These are phyloP conservation scores for Procapra przewalskii DNA, from an alignment of 2,113 vertebrate genomes.

Conservation along the genomic window DNA sequence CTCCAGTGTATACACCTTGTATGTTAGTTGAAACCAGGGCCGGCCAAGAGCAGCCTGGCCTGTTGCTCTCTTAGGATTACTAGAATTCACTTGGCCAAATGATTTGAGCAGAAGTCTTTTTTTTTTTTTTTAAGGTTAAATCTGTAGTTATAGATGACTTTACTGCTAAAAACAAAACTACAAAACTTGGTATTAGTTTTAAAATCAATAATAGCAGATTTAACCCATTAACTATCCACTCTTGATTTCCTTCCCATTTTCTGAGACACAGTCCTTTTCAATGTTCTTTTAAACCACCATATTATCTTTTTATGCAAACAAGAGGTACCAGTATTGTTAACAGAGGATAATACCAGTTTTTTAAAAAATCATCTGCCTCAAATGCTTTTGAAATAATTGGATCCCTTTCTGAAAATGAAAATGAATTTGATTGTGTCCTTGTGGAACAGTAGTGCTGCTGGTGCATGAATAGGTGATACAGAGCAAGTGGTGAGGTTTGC, in stretches of 20 bases:
- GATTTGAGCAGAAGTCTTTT: neutral
- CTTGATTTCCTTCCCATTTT: conserved; percentile 11
- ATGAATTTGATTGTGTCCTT: neutral
- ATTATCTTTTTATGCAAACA: neutral
- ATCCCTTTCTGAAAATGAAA: conserved; percentile 42
- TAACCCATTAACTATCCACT: neutral
- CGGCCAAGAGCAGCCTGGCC: neutral
- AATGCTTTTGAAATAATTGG: neutral
- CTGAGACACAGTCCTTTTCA: conserved; percentile 26
- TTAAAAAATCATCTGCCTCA: conserved; percentile 18
- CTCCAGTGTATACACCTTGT: neutral
- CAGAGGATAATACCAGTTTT: conserved; percentile 1
- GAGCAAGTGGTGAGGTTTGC: neutral
- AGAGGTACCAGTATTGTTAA: neutral
- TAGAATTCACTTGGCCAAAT: conserved; percentile 3
- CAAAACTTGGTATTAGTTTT: neutral
- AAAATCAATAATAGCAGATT: neutral
- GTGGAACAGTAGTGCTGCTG: neutral
- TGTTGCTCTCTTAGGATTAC: neutral
- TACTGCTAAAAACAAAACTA: conserved; percentile 34
- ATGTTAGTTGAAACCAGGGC: neutral
- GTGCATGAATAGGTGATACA: neutral
- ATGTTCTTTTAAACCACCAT: neutral
- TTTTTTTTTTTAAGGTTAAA: neutral
- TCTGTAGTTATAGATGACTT: neutral